A percentile compares a stretch with the other conserved stretches of the same genome.
Evolutionary conservation across 2,888 invertebrate genomes (phyloP).

Genomic region (Adela reaumurella): DNA sequence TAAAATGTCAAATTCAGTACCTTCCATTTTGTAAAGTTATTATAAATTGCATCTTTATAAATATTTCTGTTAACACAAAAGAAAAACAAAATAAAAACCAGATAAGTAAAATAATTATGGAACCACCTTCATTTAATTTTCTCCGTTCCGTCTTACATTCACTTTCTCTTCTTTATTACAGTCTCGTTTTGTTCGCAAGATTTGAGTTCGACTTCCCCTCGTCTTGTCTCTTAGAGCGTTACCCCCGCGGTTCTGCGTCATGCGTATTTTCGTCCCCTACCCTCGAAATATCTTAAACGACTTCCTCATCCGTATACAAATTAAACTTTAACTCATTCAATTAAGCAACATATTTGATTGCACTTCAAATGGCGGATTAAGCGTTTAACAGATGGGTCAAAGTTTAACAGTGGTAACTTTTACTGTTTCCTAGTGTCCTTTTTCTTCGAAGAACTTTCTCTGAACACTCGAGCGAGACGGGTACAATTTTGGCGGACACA

Average conservation of each 20-base stretch:
- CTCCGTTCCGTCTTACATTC: conserved; percentile 37
- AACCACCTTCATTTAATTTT: no score
- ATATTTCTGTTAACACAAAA: no score
- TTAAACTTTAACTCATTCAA: neutral
- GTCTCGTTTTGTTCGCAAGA: conserved; percentile 54
- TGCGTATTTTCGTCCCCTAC: conserved; percentile 22
- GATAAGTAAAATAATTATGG: no score
- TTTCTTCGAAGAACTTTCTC: conserved; percentile 26
- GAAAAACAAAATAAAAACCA: no score
- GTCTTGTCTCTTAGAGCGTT: conserved; percentile 41
- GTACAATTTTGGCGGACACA: conserved; percentile 33
- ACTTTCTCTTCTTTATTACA: conserved; percentile 63
- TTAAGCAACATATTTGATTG: neutral
- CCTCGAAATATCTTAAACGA: conserved; percentile 18
- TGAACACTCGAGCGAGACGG: conserved; percentile 41
- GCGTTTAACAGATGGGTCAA: neutral
- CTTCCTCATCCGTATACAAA: neutral
- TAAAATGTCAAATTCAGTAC: no score
- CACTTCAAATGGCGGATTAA: neutral
- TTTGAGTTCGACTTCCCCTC: conserved; percentile 44
- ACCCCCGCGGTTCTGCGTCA: conserved; percentile 34
- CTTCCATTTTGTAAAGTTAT: no score
- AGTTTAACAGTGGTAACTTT: conserved; percentile 20
- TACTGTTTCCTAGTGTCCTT: conserved; percentile 40
- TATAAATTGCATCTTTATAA: no score